phyloP scores from a whole-genome alignment of 2,113 vertebrate genomes.

The Cololabis saira region DNA sequence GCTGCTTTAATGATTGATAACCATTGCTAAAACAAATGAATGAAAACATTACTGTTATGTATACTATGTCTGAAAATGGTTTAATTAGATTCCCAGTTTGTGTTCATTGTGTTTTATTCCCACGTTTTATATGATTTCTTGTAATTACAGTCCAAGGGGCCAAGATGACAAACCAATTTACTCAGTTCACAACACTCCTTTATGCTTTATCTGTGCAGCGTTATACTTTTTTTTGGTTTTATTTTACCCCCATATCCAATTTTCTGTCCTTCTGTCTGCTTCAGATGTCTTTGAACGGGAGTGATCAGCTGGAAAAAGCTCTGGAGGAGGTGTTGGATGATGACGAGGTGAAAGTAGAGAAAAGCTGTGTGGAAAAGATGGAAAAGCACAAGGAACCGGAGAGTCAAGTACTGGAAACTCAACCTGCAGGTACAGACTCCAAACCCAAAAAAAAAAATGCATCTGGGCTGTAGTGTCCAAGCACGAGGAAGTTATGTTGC shows the following conservation, averaged over 20 bases:
- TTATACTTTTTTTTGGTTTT: not conserved
- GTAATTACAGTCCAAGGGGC: too few species aligned
- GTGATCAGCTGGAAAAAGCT: constrained; percentile 92
- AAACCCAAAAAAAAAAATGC: too few species aligned
- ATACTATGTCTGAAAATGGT: too few species aligned
- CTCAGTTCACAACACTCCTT: not conserved
- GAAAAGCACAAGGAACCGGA: constrained; percentile 56
- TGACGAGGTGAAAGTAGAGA: constrained; percentile 77
- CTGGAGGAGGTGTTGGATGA: constrained; percentile 91
- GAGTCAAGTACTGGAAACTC: constrained; percentile 28
- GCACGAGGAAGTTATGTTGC: too few species aligned
- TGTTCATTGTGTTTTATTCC: too few species aligned
- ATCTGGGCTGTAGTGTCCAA: too few species aligned
- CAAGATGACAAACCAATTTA: too few species aligned
- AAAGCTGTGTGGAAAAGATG: constrained; percentile 66
- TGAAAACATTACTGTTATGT: too few species aligned
- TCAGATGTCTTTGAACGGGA: constrained; percentile 91
- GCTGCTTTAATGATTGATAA: too few species aligned
- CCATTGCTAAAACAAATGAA: too few species aligned
- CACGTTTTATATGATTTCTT: too few species aligned
- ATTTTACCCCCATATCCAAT: not conserved
- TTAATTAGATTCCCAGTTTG: too few species aligned
- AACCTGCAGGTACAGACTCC: constrained; percentile 44
- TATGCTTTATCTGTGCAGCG: not conserved
- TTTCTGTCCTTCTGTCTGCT: not conserved